phyloP scores from a whole-genome alignment of 2,888 invertebrate genomes.

The Lysandra bellargus region DNA sequence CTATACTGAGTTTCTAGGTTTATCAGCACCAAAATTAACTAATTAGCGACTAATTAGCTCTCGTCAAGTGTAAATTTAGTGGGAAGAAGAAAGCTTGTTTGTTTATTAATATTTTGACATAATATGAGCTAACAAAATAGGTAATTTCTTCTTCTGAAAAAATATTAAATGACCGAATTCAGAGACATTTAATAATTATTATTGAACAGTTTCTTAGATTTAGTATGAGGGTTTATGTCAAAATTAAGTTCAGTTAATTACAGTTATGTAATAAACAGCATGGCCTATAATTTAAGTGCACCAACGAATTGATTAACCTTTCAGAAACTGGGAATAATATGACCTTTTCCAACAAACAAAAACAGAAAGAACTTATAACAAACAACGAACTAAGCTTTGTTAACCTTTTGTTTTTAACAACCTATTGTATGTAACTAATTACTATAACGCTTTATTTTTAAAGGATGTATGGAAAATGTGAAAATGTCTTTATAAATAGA shows the following conservation, averaged over 20 bases:
- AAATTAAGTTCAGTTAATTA: too few relatives aligned
- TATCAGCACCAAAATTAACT: not conserved
- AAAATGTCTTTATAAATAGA: not conserved
- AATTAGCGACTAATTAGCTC: not conserved
- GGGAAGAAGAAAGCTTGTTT: not conserved
- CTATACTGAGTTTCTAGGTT: too few relatives aligned
- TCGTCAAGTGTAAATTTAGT: not conserved
- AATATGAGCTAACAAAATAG: too few relatives aligned
- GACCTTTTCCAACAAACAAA: not conserved
- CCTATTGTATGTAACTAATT: not conserved
- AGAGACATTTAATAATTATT: too few relatives aligned
- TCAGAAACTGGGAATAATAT: not conserved
- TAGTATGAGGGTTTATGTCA: too few relatives aligned
- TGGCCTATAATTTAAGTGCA: too few relatives aligned
- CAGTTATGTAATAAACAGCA: too few relatives aligned
- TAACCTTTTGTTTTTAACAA: not conserved
- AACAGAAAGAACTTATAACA: not conserved
- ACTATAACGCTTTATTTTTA: not conserved
- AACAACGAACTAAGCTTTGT: not conserved
- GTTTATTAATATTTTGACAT: too few relatives aligned
- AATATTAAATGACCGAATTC: too few relatives aligned
- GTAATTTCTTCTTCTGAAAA: too few relatives aligned
- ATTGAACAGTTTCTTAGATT: too few relatives aligned
- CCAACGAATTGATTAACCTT: not conserved
- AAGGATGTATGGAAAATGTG: not conserved